Evolutionary conservation across 2,113 vertebrate species (phyloP), one percentile per base, ranked within the genome.

Genomic region (Plectropomus leopardus): DNA sequence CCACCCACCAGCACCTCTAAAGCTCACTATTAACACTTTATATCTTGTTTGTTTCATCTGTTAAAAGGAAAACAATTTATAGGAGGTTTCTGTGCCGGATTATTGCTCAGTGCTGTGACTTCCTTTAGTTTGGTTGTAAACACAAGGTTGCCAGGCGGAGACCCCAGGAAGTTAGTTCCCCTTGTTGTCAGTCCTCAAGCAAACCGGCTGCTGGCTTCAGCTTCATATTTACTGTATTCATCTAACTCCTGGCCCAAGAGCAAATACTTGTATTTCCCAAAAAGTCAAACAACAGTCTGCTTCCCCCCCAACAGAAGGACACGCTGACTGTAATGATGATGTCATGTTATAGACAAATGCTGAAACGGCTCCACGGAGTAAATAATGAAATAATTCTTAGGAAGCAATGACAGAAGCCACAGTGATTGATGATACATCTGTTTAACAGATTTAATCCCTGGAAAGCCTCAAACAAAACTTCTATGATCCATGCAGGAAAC

Each of bases 401-500:
- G 10, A 61, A 0, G 14, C 50, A 24, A 63, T 55, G 58, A 76
- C 72, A 71, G 65, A 58, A 71, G 57, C 23, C 14, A 3, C 3
- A 19, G 17, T 23, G 55, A 68, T 53, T 61, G 34, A 28, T 40
- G 40, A 67, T 54, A 10, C 40, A 69, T 84, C 54, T 84, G 75
- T 44, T 48, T 44, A 10, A 42, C 69, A 68, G 54, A 78, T 55
- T 67, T 16, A 57, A 67, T 23, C 15, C 3, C n/a, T 17, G 19
- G 16, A 60, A 50, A 10, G 19, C 19, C 4, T 51, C 14, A 54
- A 65, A 54, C 45, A 19, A 54, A 36, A 28, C 30, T 2, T 78
- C 30, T 28, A 19, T 15, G 47, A 28, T 32, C 16, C 26, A 36
- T 13, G 44, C 44, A 53, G 26, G 24, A 48, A 23, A 36, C 21